Conservation (phyloP, 2,797 vertebrate genomes). For the Danio kyathit region DNA sequence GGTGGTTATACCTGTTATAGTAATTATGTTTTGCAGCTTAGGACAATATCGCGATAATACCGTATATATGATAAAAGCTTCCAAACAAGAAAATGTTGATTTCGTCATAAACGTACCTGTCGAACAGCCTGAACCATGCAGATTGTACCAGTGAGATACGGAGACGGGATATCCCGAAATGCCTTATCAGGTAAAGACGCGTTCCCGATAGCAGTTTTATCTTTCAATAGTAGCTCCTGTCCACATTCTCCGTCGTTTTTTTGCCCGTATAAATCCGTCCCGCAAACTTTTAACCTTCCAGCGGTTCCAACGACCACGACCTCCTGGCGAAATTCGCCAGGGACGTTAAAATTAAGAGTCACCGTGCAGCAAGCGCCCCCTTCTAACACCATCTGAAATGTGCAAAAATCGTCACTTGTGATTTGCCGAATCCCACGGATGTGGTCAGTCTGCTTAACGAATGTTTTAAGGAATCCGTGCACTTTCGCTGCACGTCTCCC, state of each 20-base stretch:
- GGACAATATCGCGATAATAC: too few relatives aligned
- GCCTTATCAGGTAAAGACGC: constrained; percentile 94
- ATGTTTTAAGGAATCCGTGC: constrained; percentile 96
- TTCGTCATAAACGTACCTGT: constrained; percentile 71
- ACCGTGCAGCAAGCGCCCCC: constrained; percentile 95
- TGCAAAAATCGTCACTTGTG: constrained; percentile 99
- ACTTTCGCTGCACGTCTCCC: constrained; percentile 93
- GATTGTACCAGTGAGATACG: constrained; percentile 94
- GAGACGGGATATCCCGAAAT: constrained; percentile 94
- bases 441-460: constrained; percentile 97
- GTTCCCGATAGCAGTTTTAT: constrained; percentile 88
- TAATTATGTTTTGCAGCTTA: too few relatives aligned
- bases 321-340: constrained; percentile 95
- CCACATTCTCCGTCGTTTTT: constrained; percentile 84
- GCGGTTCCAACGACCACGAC: constrained; percentile 91
- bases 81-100: too few relatives aligned
- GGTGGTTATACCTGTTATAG: too few relatives aligned
- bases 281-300: constrained; percentile 88
- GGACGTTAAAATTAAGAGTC: constrained; percentile 97
- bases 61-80: too few relatives aligned
- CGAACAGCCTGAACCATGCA: constrained; percentile 97
- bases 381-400: constrained; percentile 98
- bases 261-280: constrained; percentile 93
- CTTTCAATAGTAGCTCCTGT: constrained; percentile 90
- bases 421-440: constrained; percentile 98